Evolutionary conservation across 2,888 invertebrate species (phyloP).

Genomic region (Spodoptera exigua): DNA sequence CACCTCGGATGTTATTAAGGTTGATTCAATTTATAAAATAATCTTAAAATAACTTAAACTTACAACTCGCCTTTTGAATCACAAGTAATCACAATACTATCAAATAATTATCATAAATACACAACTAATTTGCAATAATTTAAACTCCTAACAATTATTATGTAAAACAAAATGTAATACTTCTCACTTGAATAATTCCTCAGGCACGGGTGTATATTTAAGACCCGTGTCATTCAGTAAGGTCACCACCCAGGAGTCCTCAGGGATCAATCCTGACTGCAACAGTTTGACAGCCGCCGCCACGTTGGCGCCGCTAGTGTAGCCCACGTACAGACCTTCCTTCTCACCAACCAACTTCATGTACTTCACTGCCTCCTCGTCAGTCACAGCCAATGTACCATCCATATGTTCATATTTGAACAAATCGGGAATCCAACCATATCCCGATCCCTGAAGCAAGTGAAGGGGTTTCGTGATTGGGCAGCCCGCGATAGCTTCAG

Average conservation of each 20-base stretch:
- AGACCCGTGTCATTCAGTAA: conserved; percentile 79
- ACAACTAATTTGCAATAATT: neutral
- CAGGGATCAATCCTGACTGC: conserved; percentile 76
- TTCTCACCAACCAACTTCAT: conserved; percentile 77
- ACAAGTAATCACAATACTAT: conserved; percentile 1
- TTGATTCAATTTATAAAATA: too few species aligned
- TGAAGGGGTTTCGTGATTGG: conserved; percentile 82
- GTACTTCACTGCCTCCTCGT: conserved; percentile 79
- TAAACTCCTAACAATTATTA: conserved; percentile 5
- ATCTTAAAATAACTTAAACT: conserved; percentile 5
- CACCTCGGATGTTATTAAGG: too few species aligned
- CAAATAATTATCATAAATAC: conserved; percentile 1
- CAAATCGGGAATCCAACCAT: conserved; percentile 80
- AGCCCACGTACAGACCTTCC: conserved; percentile 83
- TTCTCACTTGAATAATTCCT: conserved; percentile 58
- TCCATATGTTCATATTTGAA: conserved; percentile 81
- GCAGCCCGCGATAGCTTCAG: conserved; percentile 80
- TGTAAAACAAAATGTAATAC: conserved; percentile 3
- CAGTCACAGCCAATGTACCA: conserved; percentile 78
- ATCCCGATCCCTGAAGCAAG: conserved; percentile 83
- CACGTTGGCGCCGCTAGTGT: conserved; percentile 84
- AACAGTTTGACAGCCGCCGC: conserved; percentile 82
- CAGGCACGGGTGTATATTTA: conserved; percentile 80
- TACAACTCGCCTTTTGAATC: conserved; percentile 10
- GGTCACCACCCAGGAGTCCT: conserved; percentile 83